These are phyloP conservation scores for Thymelicus acteon DNA, from an alignment of 2,888 invertebrate species.

Conservation along the genomic window DNA sequence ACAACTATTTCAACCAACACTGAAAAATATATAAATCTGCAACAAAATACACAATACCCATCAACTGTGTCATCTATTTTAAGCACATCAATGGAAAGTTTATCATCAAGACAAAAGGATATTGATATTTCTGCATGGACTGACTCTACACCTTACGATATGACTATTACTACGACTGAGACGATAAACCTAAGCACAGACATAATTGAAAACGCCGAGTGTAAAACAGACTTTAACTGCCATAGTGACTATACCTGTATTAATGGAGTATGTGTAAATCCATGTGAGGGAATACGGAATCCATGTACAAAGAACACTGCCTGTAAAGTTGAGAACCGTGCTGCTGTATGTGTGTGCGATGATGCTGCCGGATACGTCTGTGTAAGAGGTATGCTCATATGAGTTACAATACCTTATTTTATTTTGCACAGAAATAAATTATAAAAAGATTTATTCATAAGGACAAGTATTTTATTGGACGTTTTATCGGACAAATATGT, in stretches of 20 bases:
- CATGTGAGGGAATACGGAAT: constrained; percentile 79
- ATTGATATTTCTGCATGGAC: constrained; percentile 78
- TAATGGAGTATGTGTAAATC: constrained; percentile 86
- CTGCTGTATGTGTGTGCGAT: constrained; percentile 86
- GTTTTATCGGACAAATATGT: constrained; percentile 81
- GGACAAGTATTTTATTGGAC: constrained; percentile 42
- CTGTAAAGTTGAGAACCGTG: constrained; percentile 87
- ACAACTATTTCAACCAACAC: neutral
- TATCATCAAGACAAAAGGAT: constrained; percentile 74
- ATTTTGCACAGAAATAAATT: constrained; percentile 32
- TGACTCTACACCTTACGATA: constrained; percentile 62
- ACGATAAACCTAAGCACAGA: constrained; percentile 53
- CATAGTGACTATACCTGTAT: constrained; percentile 86
- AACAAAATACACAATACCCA: constrained; percentile 35
- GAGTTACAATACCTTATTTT: constrained; percentile 44
- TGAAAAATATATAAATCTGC: neutral
- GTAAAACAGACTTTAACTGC: constrained; percentile 87
- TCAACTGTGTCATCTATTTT: constrained; percentile 45
- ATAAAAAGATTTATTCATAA: constrained; percentile 30
- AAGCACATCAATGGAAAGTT: constrained; percentile 69
- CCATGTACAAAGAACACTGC: constrained; percentile 86
- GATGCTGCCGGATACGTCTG: constrained; percentile 85
- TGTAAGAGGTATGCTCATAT: constrained; percentile 85
- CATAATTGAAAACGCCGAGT: constrained; percentile 67
- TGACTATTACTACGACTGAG: constrained; percentile 66